These are phyloP conservation scores for Podarcis siculus DNA, from an alignment of 2,797 vertebrate genomes.

Conservation along the genomic window DNA sequence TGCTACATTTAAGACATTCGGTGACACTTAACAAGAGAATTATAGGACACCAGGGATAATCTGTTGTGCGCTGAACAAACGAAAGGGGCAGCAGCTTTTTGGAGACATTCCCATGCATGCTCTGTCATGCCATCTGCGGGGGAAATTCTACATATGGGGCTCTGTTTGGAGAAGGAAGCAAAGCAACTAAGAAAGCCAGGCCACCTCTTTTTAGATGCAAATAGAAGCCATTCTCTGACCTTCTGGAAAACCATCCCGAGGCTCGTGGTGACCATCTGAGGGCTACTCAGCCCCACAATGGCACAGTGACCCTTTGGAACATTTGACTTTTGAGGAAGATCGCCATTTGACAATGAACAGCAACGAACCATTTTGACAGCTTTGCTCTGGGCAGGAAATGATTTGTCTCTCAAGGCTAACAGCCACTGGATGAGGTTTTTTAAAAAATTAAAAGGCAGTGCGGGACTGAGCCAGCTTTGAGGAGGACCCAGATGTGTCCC, in stretches of 20 bases:
- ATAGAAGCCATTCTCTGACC: conserved; percentile 84
- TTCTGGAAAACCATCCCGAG: conserved; percentile 81
- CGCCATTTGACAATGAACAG: conserved; percentile 65
- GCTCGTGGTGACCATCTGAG: conserved; percentile 74
- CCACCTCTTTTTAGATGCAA: conserved; percentile 85
- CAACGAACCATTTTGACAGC: conserved; percentile 79
- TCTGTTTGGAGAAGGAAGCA: conserved; percentile 64
- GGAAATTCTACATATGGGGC: conserved; percentile 68
- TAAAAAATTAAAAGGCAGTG: too few relatives aligned
- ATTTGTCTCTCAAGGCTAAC: conserved; percentile 46
- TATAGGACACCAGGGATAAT: conserved; percentile 58
- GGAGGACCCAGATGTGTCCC: too few relatives aligned
- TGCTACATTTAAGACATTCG: conserved; percentile 55
- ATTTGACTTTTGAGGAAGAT: conserved; percentile 79
- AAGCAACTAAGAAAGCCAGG: conserved; percentile 79
- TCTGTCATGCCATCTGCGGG: conserved; percentile 57
- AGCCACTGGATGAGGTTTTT: too few relatives aligned
- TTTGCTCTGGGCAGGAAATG: conserved; percentile 79
- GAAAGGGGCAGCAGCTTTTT: conserved; percentile 61
- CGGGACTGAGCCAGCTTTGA: too few relatives aligned
- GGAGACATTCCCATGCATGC: conserved; percentile 73
- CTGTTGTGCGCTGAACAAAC: conserved; percentile 66
- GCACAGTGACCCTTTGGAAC: conserved; percentile 57
- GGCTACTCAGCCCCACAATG: conserved; percentile 54
- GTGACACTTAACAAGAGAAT: conserved; percentile 68